These are phyloP conservation scores for Pseudomyrmex cubaensis DNA, from an alignment of 1,140 invertebrate genomes.

Conservation along the genomic window DNA sequence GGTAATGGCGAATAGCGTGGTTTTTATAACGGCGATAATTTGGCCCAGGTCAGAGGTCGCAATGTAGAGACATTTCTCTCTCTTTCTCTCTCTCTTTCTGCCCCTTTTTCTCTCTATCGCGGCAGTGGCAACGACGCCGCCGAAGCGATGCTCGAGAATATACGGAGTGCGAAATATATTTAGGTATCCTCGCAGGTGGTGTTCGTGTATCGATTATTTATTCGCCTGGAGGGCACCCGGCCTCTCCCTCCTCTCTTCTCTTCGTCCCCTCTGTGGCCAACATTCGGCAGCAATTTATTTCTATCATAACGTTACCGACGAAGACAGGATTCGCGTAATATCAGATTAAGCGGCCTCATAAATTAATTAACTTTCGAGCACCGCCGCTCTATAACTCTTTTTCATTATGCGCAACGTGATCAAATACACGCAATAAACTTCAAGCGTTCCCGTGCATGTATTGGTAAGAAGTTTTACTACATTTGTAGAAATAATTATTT, in stretches of 20 bases:
- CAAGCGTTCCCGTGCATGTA: too few species aligned
- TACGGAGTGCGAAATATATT: slow-evolving; percentile 68
- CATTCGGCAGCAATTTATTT: slow-evolving; percentile 63
- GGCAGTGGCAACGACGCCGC: slow-evolving; percentile 32
- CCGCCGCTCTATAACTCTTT: slow-evolving; percentile 3
- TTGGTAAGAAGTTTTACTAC: too few species aligned
- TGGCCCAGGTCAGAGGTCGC: slow-evolving; percentile 56
- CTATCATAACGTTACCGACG: slow-evolving; percentile 53
- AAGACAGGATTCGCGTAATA: slow-evolving; percentile 58
- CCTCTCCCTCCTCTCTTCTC: slow-evolving; percentile 8
- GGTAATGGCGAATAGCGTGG: slow-evolving; percentile 67
- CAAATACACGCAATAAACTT: neutral
- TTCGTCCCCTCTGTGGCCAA: slow-evolving; percentile 29
- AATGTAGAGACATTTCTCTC: neutral
- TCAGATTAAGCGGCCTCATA: slow-evolving; percentile 55
- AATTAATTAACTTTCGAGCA: slow-evolving; percentile 54
- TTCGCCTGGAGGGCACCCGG: slow-evolving; percentile 35
- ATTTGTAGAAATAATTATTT: too few species aligned
- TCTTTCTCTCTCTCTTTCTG: slow-evolving; percentile 5
- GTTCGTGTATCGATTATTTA: slow-evolving; percentile 67
- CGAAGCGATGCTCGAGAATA: slow-evolving; percentile 48
- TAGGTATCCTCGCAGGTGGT: slow-evolving; percentile 58
- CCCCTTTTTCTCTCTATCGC: neutral
- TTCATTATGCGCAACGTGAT: slow-evolving; percentile 27
- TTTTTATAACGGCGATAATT: slow-evolving; percentile 71